Base-by-base conservation (phyloP, 2,797 vertebrate genomes). In the Galago senegalensis region DNA sequence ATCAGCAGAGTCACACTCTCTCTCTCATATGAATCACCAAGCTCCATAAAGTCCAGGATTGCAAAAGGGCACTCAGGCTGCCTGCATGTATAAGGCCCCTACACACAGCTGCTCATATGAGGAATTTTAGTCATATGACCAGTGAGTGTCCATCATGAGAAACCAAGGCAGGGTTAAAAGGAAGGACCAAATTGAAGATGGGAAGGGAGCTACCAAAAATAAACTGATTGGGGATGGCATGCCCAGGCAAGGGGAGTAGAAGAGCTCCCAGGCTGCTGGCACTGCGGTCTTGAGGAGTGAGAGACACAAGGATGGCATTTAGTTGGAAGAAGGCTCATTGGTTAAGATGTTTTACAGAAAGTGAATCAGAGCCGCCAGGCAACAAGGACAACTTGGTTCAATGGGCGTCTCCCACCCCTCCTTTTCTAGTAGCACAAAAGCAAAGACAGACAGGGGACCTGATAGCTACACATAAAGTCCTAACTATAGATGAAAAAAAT, bases 321-420 rank as follows among this genome's bases (percentile, higher is more conserved):
- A 94, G 97, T 95, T 96, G 91, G 91, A 83, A 97, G 89, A 97
- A 80, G 89, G 94, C 92, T 97, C 77, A 80, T 93, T 96, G 97
- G 87, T 96, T 96, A 94, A 80, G 3, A 0, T 61, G 93, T 29
- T 86, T 97, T 95, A 94, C 60, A 81, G 97, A 97, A 97, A 97
- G 96, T 94, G 97, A 97, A 81, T 91, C 58, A 93, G 89, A 97
- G 81, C 23, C 61, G 13, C 46, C 76, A 53, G 40, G 81, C 40
- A 73, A 34, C 37, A 11, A 81, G 73, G 61, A 61, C 3, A 8
- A 37, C 60, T 94, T 37, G 20, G 23, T 20, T 73, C 29, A 23
- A 37, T n/a, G 60, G 27, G 34, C 34, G n/a, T 72, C 73, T 76
- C 67, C 69, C 25, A 16, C 1, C 13, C 43, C 46, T 58, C 34